A percentile compares a stretch with the other conserved stretches of the same genome.
Conservation (phyloP, 2,113 vertebrate species). For the Henicopernis longicauda region DNA sequence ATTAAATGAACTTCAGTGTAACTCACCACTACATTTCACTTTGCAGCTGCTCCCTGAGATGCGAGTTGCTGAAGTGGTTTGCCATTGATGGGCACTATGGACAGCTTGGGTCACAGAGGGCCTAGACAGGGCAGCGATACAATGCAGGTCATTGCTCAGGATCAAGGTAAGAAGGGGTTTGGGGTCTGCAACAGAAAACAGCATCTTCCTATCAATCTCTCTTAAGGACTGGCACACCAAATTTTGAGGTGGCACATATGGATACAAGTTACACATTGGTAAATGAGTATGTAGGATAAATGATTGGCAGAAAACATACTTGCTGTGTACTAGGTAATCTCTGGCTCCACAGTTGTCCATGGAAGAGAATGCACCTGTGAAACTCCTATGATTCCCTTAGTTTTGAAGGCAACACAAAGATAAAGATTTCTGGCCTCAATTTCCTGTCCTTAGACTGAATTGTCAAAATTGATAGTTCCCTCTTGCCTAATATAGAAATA, state of each 20-base stretch:
- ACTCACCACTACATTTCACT: not conserved
- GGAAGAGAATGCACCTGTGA: not conserved
- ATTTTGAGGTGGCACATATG: not conserved
- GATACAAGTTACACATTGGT: too few relatives aligned
- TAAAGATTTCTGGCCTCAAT: not conserved
- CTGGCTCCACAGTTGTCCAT: not conserved
- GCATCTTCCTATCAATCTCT: not conserved
- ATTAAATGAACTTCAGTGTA: not conserved
- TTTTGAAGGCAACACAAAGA: not conserved
- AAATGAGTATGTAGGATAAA: not conserved
- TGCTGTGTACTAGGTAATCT: not conserved
- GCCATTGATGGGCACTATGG: constrained; percentile 78
- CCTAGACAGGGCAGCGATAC: constrained; percentile 75
- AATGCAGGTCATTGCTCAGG: constrained; percentile 77
- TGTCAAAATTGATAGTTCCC: not conserved
- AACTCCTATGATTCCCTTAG: not conserved
- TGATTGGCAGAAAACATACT: not conserved
- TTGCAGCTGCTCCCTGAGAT: constrained; percentile 77
- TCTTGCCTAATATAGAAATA: not conserved
- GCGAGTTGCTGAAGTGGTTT: constrained; percentile 79
- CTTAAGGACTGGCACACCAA: not conserved
- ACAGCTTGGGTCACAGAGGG: constrained; percentile 70
- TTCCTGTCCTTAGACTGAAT: not conserved
- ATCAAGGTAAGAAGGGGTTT: constrained; percentile 69
- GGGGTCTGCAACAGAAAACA: not conserved